Conservation (phyloP, 2,113 vertebrate species). For the Pelodiscus sinensis region DNA sequence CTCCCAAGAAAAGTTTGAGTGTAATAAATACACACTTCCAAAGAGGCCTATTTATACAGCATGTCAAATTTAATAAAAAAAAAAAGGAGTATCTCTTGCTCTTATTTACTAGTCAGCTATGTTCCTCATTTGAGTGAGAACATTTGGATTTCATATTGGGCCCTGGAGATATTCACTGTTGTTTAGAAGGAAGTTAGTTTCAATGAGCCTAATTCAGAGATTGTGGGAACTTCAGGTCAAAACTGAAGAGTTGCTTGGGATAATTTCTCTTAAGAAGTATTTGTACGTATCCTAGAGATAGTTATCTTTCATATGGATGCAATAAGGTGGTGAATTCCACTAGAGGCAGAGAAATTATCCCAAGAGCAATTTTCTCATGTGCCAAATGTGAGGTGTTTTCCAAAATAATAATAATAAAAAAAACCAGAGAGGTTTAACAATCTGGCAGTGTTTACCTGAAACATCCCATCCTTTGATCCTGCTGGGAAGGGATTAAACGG, state of each 20-base stretch:
- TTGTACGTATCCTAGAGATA: background rate
- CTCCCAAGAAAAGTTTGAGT: background rate
- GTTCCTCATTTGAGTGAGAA: background rate
- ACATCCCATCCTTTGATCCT: conserved; percentile 42
- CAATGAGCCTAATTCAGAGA: background rate
- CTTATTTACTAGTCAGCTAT: background rate
- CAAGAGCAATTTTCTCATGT: background rate
- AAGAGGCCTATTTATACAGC: background rate
- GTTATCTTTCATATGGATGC: conserved; percentile 4
- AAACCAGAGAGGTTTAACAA: conserved; percentile 33
- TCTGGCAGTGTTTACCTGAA: conserved; percentile 53
- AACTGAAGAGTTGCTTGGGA: background rate
- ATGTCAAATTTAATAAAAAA: background rate
- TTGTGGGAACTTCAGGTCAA: background rate
- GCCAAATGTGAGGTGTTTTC: conserved; percentile 66
- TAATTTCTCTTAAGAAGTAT: conserved; percentile 12
- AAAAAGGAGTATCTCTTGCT: background rate
- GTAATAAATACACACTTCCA: background rate
- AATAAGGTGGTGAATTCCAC: conserved; percentile 14
- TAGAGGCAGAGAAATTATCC: too few relatives aligned
- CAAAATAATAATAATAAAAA: conserved; percentile 42
- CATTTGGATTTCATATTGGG: background rate
- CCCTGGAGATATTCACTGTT: background rate
- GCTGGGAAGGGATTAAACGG: conserved; percentile 42
- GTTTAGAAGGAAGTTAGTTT: conserved; percentile 16